These are phyloP conservation scores for Toxonevra muliebris DNA, from an alignment of 2,888 invertebrate species.

Conservation along the genomic window DNA sequence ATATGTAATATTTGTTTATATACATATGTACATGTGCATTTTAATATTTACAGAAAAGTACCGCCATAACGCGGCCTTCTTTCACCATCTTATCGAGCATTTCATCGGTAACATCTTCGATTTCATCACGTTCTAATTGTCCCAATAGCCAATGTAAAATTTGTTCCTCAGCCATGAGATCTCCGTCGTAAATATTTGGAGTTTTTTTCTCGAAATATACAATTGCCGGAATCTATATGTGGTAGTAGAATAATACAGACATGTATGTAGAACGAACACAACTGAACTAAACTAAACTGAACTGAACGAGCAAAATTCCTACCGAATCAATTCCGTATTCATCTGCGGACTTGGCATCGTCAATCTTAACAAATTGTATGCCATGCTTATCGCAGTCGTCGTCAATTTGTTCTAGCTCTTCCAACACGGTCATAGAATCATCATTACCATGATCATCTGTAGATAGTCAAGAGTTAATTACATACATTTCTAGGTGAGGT, in stretches of 20 bases:
- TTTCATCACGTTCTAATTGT: conserved; percentile 91
- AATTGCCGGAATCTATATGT: conserved; percentile 74
- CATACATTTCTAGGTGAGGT: conserved; percentile 5
- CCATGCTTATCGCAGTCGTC: conserved; percentile 93
- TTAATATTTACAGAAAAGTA: conserved; percentile 81
- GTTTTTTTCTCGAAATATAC: conserved; percentile 94
- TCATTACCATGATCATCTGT: conserved; percentile 90
- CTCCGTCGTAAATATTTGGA: conserved; percentile 92
- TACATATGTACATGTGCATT: no score
- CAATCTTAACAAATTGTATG: conserved; percentile 93
- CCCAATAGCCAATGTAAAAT: conserved; percentile 87
- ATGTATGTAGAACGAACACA: no score
- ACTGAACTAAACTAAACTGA: no score
- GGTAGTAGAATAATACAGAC: no score
- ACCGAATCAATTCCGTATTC: conserved; percentile 84
- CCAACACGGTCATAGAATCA: conserved; percentile 85
- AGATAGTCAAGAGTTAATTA: conserved; percentile 14
- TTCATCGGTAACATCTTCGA: conserved; percentile 94
- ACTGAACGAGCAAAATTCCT: conserved; percentile 28
- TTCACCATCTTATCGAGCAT: conserved; percentile 90
- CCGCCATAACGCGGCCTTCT: conserved; percentile 88
- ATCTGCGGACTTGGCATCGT: conserved; percentile 82
- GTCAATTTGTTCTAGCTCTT: conserved; percentile 90
- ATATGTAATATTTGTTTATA: background rate
- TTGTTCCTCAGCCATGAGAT: conserved; percentile 88